Evolutionary conservation across 2,888 invertebrate species (phyloP).

Genomic region (Nemapogon koenigi): DNA sequence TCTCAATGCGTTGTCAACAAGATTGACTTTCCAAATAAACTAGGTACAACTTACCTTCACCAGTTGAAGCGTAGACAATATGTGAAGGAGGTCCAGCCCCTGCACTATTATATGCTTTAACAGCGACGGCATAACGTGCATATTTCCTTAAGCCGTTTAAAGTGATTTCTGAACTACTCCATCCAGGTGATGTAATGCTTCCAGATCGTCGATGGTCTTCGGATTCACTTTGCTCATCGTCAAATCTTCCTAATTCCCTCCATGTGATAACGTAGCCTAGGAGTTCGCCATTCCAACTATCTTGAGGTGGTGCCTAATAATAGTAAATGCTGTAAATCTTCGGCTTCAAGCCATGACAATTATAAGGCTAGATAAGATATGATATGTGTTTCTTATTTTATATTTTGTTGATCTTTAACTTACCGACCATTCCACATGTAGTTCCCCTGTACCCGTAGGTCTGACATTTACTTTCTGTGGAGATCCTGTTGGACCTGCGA

Average conservation of each 20-base stretch:
- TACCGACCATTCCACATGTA: constrained; percentile 77
- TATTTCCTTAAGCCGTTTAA: constrained; percentile 73
- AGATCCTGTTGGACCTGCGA: constrained; percentile 69
- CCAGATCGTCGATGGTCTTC: constrained; percentile 16
- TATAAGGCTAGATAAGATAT: not conserved
- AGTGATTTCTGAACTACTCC: constrained; percentile 68
- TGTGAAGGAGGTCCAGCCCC: constrained; percentile 81
- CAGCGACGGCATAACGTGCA: constrained; percentile 78
- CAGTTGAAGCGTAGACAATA: constrained; percentile 74
- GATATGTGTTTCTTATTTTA: not conserved
- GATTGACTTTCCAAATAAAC: not conserved
- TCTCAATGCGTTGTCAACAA: not conserved
- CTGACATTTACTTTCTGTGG: constrained; percentile 72
- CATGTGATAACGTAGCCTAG: constrained; percentile 75
- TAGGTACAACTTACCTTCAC: constrained; percentile 71
- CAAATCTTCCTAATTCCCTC: constrained; percentile 30
- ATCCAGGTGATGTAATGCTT: constrained; percentile 67
- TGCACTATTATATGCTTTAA: constrained; percentile 82
- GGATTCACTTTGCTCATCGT: constrained; percentile 24
- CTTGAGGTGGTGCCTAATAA: constrained; percentile 66
- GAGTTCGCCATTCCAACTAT: constrained; percentile 76
- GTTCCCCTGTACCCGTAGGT: constrained; percentile 69
- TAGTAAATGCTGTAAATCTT: not conserved
- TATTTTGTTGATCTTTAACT: constrained; percentile 21
- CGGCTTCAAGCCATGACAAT: not conserved